These are phyloP conservation scores for Drosophila subsilvestris DNA, from an alignment of 2,888 invertebrate genomes.

Conservation along the genomic window DNA sequence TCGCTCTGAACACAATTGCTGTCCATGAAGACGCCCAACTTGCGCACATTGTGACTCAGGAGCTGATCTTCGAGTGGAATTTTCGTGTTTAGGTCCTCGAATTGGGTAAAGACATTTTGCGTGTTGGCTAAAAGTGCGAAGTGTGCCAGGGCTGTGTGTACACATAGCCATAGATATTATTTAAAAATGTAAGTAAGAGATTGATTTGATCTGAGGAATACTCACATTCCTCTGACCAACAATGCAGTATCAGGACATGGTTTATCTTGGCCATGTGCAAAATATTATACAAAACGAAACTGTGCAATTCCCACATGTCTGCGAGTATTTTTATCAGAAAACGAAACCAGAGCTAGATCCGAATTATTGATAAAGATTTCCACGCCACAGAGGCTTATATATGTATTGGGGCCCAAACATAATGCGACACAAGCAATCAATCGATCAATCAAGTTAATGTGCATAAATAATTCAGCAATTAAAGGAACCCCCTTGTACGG, in stretches of 20 bases:
- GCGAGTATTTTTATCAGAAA: not conserved
- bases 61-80: constrained; percentile 44
- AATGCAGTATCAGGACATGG: constrained; percentile 57
- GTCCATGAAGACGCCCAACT: constrained; percentile 74
- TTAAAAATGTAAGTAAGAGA: not conserved
- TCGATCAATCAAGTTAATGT: not conserved
- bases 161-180: not conserved
- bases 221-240: constrained; percentile 59
- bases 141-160: constrained; percentile 56
- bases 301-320: constrained; percentile 27
- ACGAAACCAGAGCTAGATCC: not conserved
- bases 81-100: constrained; percentile 34
- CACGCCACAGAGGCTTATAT: constrained; percentile 42
- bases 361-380: constrained; percentile 19
- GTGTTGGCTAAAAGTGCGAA: constrained; percentile 41
- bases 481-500: not conserved
- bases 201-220: not conserved
- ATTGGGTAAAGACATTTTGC: constrained; percentile 49
- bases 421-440: constrained; percentile 23
- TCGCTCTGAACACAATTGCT: constrained; percentile 69
- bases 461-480: not conserved
- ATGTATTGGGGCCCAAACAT: constrained; percentile 37
- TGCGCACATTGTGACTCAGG: constrained; percentile 45
- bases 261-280: constrained; percentile 49
- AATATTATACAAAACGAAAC: constrained; percentile 66